Evolutionary conservation across 1,140 invertebrate species (phyloP), one percentile per base, ranked within the genome.

Genomic region (Sipha flava): DNA sequence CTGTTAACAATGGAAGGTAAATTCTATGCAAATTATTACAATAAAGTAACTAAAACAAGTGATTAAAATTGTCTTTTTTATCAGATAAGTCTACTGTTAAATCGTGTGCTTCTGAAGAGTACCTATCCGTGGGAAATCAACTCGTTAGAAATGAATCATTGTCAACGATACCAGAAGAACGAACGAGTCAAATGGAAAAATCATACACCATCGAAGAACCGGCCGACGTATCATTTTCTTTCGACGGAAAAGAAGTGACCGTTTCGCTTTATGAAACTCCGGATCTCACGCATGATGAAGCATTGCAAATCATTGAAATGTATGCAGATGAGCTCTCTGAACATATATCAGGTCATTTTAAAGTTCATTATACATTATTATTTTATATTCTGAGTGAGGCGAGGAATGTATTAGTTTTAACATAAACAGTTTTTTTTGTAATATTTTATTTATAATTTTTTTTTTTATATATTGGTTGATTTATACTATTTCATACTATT

Each of bases 241-340:
- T 96, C 81, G 94, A 95, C 84, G 94, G 94, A 7, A 95, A 94
- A 86, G 94, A 95, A 87, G 92, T 95, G 0, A 95, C 94, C 0
- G 92, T 96, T 1, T 95, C 93, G 9, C 85, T 96, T 2, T 96
- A 95, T 84, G 94, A 96, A 88, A 96, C 94, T 1, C 94, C 94
- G 1, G 94, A 96, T 86, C 87, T 96, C 18, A 95, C 94, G 0
- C 93, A 95, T 87, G 93, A 95, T 85, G 94, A 96, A 87, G 94
- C 94, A 0, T 86, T 95, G 16, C 92, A 95, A 85, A 94, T 96
- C 83, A 91, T 95, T 0, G 94, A 96, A 88, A 95, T 95, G 93
- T 96, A 95, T 85, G 94, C 94, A 0, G 93, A 96, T 84, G 93
- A 96, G 85, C 87, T 95, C 64, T 95, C 94, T 0, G 94, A 95